Evolutionary conservation across 2,888 invertebrate genomes (phyloP).

Genomic region (Griposia aprilina): DNA sequence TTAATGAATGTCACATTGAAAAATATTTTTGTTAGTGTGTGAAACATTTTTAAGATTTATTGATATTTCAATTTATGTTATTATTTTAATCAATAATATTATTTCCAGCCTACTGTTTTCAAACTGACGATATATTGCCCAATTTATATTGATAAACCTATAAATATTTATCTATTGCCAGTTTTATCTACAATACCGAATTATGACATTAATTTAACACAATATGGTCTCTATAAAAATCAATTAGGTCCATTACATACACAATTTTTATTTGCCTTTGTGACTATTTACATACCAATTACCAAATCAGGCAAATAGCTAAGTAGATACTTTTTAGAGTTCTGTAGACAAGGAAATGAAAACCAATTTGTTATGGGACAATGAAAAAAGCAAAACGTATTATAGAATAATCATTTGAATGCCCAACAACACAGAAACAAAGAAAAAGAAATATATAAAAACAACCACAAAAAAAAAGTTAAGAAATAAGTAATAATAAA

Average conservation of each 20-base stretch:
- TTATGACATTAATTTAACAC: slow-evolving; percentile 23
- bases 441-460: background rate
- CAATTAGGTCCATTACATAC: slow-evolving; percentile 37
- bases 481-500: too few relatives aligned
- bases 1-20: slow-evolving; percentile 68
- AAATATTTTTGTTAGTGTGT: slow-evolving; percentile 13
- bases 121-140: background rate
- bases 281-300: slow-evolving; percentile 49
- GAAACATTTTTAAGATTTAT: background rate
- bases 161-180: slow-evolving; percentile 41
- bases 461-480: too few relatives aligned
- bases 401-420: too few relatives aligned
- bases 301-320: slow-evolving; percentile 23
- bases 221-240: slow-evolving; percentile 33
- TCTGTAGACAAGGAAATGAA: slow-evolving; percentile 1
- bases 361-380: background rate
- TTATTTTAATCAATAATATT: background rate
- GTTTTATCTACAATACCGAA: slow-evolving; percentile 23
- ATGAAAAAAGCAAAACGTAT: background rate
- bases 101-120: slow-evolving; percentile 12
- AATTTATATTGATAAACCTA: slow-evolving; percentile 18
- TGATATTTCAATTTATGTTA: background rate
- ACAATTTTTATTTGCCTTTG: slow-evolving; percentile 25
- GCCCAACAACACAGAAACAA: background rate
- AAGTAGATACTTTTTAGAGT: slow-evolving; percentile 24